phyloP scores from a whole-genome alignment of 2,113 vertebrate genomes.

The Oryzias woworae region DNA sequence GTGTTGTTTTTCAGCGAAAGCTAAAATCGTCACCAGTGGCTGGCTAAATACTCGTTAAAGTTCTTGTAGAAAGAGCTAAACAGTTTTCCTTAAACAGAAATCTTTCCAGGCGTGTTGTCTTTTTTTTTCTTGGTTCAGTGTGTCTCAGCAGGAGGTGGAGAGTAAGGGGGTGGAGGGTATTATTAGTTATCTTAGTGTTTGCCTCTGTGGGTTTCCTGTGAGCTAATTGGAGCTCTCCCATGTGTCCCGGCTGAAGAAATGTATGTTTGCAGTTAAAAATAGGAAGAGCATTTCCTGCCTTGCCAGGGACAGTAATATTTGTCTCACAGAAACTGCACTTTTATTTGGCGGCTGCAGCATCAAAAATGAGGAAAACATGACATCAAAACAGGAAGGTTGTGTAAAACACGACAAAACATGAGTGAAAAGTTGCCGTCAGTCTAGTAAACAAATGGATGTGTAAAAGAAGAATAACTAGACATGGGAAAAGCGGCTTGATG shows the following conservation, averaged over 20 bases:
- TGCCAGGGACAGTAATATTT: slow-evolving; percentile 42
- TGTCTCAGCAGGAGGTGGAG: slow-evolving; percentile 49
- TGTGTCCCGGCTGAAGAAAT: slow-evolving; percentile 71
- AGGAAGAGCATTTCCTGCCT: slow-evolving; percentile 73
- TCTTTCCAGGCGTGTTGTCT: slow-evolving; percentile 22
- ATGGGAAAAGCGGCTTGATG: no score
- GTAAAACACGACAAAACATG: no score
- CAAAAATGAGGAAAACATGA: background rate
- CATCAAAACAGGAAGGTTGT: background rate
- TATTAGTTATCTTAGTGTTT: slow-evolving; percentile 73
- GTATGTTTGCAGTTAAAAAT: slow-evolving; percentile 76
- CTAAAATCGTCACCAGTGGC: background rate
- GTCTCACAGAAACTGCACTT: slow-evolving; percentile 46
- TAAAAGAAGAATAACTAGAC: no score
- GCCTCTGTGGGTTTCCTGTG: slow-evolving; percentile 74
- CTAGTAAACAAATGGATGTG: background rate
- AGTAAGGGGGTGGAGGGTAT: slow-evolving; percentile 32
- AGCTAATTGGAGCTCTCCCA: slow-evolving; percentile 77
- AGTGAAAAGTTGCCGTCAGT: no score
- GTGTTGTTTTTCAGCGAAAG: background rate
- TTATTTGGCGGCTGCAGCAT: slow-evolving; percentile 7
- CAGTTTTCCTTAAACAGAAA: background rate
- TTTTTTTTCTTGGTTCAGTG: slow-evolving; percentile 32
- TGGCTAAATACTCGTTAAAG: background rate
- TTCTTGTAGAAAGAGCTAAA: background rate